Conservation (phyloP, 2,113 vertebrate genomes). For the Indicator maculatus region DNA sequence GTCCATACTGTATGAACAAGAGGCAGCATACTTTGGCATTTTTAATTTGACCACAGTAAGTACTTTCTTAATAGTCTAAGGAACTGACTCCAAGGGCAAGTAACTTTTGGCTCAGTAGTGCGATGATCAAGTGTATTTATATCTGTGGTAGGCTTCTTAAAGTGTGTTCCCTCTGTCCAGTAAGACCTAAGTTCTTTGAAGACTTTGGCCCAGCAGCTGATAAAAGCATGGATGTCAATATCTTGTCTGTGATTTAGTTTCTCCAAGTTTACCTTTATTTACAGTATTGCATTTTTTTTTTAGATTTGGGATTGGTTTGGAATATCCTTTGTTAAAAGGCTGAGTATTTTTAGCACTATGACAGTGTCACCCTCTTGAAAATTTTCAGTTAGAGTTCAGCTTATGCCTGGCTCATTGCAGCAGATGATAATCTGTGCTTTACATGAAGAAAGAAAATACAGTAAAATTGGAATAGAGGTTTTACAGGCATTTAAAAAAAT, state of each 20-base stretch:
- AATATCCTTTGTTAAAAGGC: not conserved
- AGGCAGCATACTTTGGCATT: not conserved
- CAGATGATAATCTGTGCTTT: not conserved
- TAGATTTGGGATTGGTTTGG: not conserved
- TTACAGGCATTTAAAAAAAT: not conserved
- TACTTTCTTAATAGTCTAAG: not conserved
- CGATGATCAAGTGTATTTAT: not conserved
- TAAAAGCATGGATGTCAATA: not conserved
- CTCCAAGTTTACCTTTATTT: not conserved
- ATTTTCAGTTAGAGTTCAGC: not conserved
- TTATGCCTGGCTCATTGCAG: not conserved
- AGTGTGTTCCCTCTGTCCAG: not conserved
- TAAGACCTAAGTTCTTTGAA: not conserved
- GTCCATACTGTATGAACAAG: not conserved
- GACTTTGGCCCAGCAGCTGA: not conserved
- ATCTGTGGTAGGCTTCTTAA: not conserved
- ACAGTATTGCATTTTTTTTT: not conserved
- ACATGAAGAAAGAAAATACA: not conserved
- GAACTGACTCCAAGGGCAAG: not conserved
- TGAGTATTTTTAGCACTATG: not conserved
- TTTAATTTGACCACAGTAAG: not conserved
- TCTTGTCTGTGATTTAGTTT: not conserved
- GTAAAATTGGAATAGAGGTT: not conserved
- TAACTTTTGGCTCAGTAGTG: not conserved
- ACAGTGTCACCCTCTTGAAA: not conserved